Evolutionary conservation across 2,797 vertebrate genomes (phyloP).

Genomic region (Helicolenus hilgendorfi): DNA sequence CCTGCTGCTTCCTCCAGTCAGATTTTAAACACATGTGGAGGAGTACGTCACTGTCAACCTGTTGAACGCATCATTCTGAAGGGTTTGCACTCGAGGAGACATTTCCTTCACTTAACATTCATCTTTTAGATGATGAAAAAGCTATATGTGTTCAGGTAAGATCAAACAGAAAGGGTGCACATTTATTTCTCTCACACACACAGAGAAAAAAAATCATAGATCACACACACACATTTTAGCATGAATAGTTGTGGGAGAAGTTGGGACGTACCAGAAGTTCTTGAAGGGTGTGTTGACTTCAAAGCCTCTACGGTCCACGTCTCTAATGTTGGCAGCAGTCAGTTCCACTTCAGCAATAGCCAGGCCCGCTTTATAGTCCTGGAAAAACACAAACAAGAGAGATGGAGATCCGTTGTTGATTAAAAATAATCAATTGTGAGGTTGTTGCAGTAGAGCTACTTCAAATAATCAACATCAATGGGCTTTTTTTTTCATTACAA

Average conservation of each 20-base stretch:
- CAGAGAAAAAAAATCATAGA: neutral
- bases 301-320: conserved; percentile 93
- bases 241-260: neutral
- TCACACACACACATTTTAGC: neutral
- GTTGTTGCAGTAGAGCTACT: neutral
- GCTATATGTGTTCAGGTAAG: neutral
- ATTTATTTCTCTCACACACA: neutral
- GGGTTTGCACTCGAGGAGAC: neutral
- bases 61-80: conserved; percentile 9
- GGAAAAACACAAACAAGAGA: conserved; percentile 31
- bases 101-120: neutral
- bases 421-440: neutral
- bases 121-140: conserved; percentile 15
- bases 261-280: conserved; percentile 94
- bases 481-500: neutral
- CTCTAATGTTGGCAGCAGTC: conserved; percentile 94
- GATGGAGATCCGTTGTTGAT: neutral
- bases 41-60: neutral
- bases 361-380: conserved; percentile 95
- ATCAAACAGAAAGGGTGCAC: conserved; percentile 1
- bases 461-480: neutral
- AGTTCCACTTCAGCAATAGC: conserved; percentile 94
- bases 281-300: conserved; percentile 98
- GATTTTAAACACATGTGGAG: conserved; percentile 14
- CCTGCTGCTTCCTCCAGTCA: neutral